Evolutionary conservation across 2,113 vertebrate species (phyloP).

Genomic region (Oceanites oceanicus): DNA sequence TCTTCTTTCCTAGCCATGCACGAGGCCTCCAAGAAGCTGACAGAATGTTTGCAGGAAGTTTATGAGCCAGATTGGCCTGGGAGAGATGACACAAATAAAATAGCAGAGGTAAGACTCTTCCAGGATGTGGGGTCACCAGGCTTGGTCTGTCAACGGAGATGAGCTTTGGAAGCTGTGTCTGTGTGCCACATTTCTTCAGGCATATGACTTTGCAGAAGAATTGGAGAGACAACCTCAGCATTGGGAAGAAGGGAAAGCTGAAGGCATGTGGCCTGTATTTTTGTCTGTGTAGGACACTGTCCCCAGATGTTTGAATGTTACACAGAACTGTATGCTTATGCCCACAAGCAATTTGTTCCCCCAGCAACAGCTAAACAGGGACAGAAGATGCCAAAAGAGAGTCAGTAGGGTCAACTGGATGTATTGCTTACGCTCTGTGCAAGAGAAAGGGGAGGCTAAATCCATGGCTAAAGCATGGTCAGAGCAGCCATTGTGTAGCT

Average conservation of each 20-base stretch:
- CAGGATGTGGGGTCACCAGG: background rate
- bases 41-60: slow-evolving; percentile 92
- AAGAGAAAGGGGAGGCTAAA: background rate
- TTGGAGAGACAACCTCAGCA: background rate
- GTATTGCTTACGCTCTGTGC: background rate
- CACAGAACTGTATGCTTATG: background rate
- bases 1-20: slow-evolving; percentile 88
- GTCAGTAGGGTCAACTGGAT: background rate
- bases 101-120: slow-evolving; percentile 84
- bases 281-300: background rate
- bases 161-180: background rate
- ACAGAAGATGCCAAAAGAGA: background rate
- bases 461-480: background rate
- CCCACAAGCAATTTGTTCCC: background rate
- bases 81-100: slow-evolving; percentile 89
- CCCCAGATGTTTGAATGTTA: background rate
- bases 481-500: background rate
- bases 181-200: background rate
- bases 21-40: slow-evolving; percentile 92
- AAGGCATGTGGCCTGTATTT: background rate
- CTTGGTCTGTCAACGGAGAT: background rate
- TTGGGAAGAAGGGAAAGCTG: background rate
- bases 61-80: slow-evolving; percentile 95
- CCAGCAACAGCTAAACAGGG: background rate
- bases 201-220: background rate